phyloP scores from a whole-genome alignment of 2,113 vertebrate species.

The Cavia aperea region DNA sequence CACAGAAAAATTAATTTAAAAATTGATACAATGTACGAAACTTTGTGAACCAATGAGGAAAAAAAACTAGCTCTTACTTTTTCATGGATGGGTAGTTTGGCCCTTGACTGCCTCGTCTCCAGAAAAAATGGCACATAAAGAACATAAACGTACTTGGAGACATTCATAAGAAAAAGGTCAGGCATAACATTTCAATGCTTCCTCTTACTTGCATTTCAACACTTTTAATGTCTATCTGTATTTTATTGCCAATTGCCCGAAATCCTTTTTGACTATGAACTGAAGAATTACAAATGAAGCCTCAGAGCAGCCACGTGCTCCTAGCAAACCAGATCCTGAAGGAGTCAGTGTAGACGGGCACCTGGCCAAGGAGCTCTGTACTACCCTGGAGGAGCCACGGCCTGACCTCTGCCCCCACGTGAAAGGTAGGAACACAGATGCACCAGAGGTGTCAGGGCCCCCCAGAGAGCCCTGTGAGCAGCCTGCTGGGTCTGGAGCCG shows the following conservation, averaged over 20 bases:
- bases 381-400: neutral
- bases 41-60: neutral
- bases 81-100: fast-evolving
- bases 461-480: neutral
- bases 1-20: neutral
- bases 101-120: neutral
- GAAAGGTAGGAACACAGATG: fast-evolving
- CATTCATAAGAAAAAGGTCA: fast-evolving
- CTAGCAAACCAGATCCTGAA: neutral
- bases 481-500: fast-evolving
- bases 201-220: neutral
- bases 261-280: neutral
- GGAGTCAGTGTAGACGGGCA: neutral
- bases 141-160: fast-evolving
- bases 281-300: neutral
- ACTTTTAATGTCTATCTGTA: neutral
- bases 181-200: fast-evolving
- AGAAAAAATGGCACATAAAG: neutral
- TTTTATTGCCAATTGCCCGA: neutral
- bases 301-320: neutral
- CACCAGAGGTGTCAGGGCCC: neutral
- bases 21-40: neutral
- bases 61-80: neutral
- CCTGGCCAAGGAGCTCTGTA: neutral
- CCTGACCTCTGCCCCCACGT: neutral